phyloP scores from a whole-genome alignment of 2,888 invertebrate species.

The Diplolepis rosae region DNA sequence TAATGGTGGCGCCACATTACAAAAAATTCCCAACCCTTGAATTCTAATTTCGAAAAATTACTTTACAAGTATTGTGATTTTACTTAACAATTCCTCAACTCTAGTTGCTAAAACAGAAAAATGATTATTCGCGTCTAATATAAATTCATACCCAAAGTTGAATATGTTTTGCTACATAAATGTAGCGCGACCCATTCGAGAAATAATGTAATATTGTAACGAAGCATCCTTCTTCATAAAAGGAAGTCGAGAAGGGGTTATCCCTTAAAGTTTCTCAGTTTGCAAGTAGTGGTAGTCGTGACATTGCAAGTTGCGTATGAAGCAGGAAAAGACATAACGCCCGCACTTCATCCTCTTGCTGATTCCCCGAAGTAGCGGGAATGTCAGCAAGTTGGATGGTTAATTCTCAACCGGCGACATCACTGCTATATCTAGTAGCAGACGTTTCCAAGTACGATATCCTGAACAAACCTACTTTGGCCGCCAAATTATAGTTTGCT shows the following conservation, averaged over 20 bases:
- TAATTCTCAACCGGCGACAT: conserved; percentile 45
- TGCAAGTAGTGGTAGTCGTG: background rate
- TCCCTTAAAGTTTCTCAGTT: background rate
- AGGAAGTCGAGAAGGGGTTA: background rate
- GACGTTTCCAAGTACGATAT: background rate
- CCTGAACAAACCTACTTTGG: conserved; percentile 18
- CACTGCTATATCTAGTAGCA: background rate
- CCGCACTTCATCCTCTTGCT: conserved; percentile 36
- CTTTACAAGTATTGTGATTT: too few relatives aligned
- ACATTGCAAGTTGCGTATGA: background rate
- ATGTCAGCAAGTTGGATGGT: conserved; percentile 39
- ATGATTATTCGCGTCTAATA: too few relatives aligned
- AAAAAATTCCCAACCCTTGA: too few relatives aligned
- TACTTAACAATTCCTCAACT: too few relatives aligned
- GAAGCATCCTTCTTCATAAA: too few relatives aligned
- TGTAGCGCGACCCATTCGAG: too few relatives aligned
- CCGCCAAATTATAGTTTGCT: conserved; percentile 41
- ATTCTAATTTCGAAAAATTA: too few relatives aligned
- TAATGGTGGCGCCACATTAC: too few relatives aligned
- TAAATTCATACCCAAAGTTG: too few relatives aligned
- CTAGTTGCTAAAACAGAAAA: too few relatives aligned
- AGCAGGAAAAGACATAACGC: background rate
- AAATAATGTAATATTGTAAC: too few relatives aligned
- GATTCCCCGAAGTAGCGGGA: conserved; percentile 38
- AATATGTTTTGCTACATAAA: too few relatives aligned